These are phyloP conservation scores for Meloidogyne exigua DNA, from an alignment of 1,140 invertebrate species.

Conservation along the genomic window DNA sequence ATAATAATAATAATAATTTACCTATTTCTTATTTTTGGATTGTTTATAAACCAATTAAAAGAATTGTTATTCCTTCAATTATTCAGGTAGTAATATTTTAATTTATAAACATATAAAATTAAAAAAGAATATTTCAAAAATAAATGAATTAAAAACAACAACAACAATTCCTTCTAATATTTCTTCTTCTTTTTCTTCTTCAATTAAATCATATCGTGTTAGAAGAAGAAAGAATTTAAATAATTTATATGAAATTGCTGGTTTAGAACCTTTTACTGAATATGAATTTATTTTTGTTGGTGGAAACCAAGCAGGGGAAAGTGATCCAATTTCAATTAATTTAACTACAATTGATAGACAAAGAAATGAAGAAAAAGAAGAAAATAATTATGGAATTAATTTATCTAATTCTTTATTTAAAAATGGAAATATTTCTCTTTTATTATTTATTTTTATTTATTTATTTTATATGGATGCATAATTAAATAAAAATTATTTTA, in stretches of 20 bases:
- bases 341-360: not conserved
- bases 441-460: not conserved
- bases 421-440: not conserved
- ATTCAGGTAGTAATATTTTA: too few species aligned
- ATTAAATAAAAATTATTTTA: too few species aligned
- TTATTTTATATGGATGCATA: too few species aligned
- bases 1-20: constrained; percentile 27
- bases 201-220: not conserved
- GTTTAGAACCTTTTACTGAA: constrained; percentile 30
- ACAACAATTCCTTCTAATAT: constrained; percentile 5
- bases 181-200: not conserved
- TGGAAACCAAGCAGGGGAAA: constrained; percentile 34
- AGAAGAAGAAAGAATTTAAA: constrained; percentile 18
- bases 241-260: constrained; percentile 34
- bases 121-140: too few species aligned
- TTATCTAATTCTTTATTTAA: not conserved
- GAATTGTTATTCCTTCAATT: not conserved
- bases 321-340: constrained; percentile 33
- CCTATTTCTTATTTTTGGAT: constrained; percentile 38
- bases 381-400: not conserved
- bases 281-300: constrained; percentile 38
- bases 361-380: not conserved
- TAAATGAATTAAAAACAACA: not conserved
- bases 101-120: too few species aligned
- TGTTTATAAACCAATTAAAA: constrained; percentile 16